Evolutionary conservation across 1,140 invertebrate genomes (phyloP).

Genomic region (Papilio polytes): DNA sequence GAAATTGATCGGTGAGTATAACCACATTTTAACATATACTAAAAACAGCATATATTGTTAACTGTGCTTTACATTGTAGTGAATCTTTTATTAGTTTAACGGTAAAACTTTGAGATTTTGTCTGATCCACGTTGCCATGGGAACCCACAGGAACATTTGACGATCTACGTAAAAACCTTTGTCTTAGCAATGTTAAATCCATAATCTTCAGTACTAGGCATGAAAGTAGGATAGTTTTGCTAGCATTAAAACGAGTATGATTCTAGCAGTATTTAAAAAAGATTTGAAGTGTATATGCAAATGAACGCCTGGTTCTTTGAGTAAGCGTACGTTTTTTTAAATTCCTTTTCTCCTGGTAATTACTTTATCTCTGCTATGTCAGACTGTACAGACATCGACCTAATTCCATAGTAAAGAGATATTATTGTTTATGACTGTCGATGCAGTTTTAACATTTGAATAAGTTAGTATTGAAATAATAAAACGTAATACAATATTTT

Average conservation of each 20-base stretch:
- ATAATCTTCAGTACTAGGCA: background rate
- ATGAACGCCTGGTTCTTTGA: background rate
- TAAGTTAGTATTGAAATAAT: background rate
- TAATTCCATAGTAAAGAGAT: background rate
- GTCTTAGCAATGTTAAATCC: background rate
- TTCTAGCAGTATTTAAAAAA: background rate
- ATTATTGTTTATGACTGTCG: background rate
- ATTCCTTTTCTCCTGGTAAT: background rate
- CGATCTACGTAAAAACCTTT: background rate
- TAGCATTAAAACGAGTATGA: background rate
- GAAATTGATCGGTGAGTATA: constrained; percentile 83
- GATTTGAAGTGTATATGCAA: background rate
- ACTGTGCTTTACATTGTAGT: too few species aligned
- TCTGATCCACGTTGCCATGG: too few species aligned
- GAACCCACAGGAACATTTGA: too few species aligned
- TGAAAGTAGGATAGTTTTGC: background rate
- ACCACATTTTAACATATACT: background rate
- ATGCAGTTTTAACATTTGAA: background rate
- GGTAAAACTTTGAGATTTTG: too few species aligned
- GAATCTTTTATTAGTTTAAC: too few species aligned
- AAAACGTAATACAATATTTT: background rate
- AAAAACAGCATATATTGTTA: too few species aligned
- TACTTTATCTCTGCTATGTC: background rate
- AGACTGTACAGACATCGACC: background rate
- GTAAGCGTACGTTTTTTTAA: background rate